A percentile compares a stretch with the other conserved stretches of the same genome.
Evolutionary conservation across 1,140 invertebrate species (phyloP).

Genomic region (Pachypeltis micranthus): DNA sequence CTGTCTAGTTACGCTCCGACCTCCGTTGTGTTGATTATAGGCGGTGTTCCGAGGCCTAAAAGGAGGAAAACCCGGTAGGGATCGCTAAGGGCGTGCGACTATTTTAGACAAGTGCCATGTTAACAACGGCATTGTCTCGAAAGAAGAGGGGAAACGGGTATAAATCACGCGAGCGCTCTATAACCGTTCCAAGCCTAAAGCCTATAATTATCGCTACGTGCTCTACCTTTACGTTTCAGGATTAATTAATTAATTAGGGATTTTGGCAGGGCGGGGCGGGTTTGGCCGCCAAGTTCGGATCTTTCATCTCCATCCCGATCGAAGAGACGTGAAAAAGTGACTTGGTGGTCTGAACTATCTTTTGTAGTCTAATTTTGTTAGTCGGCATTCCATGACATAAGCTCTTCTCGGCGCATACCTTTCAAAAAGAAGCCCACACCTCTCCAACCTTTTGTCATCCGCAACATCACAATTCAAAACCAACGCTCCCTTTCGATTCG

Average conservation of each 20-base stretch:
- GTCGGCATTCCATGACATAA: neutral
- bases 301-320: constrained; percentile 4
- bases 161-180: neutral
- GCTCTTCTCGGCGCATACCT: too few species aligned
- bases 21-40: too few species aligned
- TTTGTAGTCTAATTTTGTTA: neutral
- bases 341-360: neutral
- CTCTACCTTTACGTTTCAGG: neutral
- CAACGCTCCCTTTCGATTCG: too few species aligned
- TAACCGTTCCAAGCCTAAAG: neutral
- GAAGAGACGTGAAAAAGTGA: neutral
- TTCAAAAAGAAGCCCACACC: too few species aligned
- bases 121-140: constrained; percentile 9
- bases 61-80: too few species aligned
- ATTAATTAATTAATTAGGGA: constrained; percentile 9
- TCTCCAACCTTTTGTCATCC: too few species aligned
- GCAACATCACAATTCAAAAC: too few species aligned
- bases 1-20: too few species aligned
- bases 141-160: neutral
- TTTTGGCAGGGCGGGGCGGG: constrained; percentile 5
- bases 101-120: neutral
- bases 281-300: constrained; percentile 1
- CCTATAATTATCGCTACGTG: constrained; percentile 6
- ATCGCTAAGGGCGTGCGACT: too few species aligned
- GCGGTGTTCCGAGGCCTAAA: too few species aligned